Evolutionary conservation across 2,113 vertebrate genomes (phyloP).

Genomic region (Falcunculus frontatus): DNA sequence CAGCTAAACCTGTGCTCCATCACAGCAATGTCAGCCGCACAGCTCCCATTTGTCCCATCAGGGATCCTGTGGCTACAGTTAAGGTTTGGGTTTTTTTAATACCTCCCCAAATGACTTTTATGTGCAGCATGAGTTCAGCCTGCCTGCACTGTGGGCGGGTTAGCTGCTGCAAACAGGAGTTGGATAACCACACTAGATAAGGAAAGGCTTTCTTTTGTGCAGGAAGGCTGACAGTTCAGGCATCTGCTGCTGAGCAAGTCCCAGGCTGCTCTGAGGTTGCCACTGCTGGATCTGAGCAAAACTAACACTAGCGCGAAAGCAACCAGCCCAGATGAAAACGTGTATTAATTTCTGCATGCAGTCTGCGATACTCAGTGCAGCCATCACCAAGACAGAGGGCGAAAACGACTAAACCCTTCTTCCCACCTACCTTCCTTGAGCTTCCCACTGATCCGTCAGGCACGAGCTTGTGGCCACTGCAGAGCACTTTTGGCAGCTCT

Average conservation of each 20-base stretch:
- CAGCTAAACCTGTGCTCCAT: background rate
- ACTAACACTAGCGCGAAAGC: background rate
- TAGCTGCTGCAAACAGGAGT: background rate
- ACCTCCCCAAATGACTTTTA: background rate
- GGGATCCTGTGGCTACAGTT: background rate
- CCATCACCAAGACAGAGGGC: background rate
- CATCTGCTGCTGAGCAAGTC: background rate
- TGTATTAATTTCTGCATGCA: background rate
- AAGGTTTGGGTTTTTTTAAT: background rate
- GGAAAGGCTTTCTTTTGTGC: background rate
- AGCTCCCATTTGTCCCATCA: background rate
- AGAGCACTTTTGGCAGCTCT: background rate
- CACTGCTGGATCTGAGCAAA: background rate
- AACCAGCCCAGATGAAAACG: background rate
- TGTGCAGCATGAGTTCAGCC: background rate
- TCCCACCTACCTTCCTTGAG: background rate
- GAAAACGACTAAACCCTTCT: background rate
- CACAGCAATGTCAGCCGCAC: background rate
- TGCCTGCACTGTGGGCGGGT: background rate
- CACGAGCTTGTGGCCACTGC: accelerated
- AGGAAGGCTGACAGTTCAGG: background rate
- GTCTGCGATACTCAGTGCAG: background rate
- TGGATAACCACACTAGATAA: accelerated
- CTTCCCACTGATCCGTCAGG: background rate
- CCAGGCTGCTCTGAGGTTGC: background rate